Evolutionary conservation across 2,888 invertebrate genomes (phyloP), one percentile per base, ranked within the genome.

Genomic region (Dryobota labecula): DNA sequence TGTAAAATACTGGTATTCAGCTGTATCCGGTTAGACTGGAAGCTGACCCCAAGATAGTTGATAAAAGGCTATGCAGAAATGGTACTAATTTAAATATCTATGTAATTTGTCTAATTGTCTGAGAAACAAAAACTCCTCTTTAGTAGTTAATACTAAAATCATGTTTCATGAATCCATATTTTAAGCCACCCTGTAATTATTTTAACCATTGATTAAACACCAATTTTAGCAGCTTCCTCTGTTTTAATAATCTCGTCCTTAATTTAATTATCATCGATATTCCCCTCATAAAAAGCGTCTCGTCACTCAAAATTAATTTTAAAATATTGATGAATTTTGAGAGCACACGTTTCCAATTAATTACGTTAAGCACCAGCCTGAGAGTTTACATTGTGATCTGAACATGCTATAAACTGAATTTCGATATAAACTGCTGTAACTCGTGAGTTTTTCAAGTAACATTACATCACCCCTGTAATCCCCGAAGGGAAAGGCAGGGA

Each of bases 321-420:
- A 71, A 81, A 80, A 73, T 68, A 73, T 71, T 82, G 61, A 71
- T 84, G 57, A 62, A 57, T 68, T 61, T 60, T 64, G 63, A n/a
- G n/a, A n/a, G 58, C 68, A 66, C 70, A 74, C 70, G 62, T 66
- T 68, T 70, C 65, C 79, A 80, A 76, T 80, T 80, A 75, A 71
- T 83, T 74, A 70, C 56, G 67, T 75, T 63, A 78, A 71, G 61
- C 68, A 70, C 51, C 51, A 54, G 57, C 27, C 61, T 64, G 57
- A 70, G 71, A 53, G 68, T 80, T 70, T 76, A 64, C 80, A 68
- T 56, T 76, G 62, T 76, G n/a, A 60, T 78, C 45, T 65, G 71
- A 71, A 79, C 68, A 70, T 68, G 56, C 56, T 70, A 64, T 57
- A 45, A 45, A 71, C 57, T 58, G 67, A 68, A 61, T 54, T 65